Percentiles rank a stretch among this genome's conserved stretches.
These are phyloP conservation scores for Andrena fulva DNA, from an alignment of 2,888 invertebrate species.

Conservation along the genomic window DNA sequence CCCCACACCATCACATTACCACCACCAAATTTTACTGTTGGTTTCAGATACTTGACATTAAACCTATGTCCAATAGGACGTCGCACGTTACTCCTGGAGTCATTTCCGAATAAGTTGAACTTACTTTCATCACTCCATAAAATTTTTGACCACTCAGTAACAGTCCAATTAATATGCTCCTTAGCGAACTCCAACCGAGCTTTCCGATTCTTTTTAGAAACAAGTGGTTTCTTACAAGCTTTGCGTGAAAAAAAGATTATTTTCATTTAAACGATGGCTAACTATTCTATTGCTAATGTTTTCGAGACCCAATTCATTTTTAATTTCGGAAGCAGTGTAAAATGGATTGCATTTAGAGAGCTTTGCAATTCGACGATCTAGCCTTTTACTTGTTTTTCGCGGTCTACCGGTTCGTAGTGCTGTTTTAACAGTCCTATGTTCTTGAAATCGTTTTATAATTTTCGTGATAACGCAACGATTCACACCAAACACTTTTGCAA, in stretches of 20 bases:
- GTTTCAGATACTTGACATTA: slow-evolving; percentile 21
- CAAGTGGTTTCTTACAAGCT: slow-evolving; percentile 12
- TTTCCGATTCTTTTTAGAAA: slow-evolving; percentile 1
- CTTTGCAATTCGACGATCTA: too few species aligned
- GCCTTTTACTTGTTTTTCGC: too few species aligned
- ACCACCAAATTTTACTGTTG: slow-evolving; percentile 31
- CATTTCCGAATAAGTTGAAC: slow-evolving; percentile 22
- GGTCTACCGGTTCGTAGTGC: too few species aligned
- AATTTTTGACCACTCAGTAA: slow-evolving; percentile 20
- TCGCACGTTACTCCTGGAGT: slow-evolving; percentile 11
- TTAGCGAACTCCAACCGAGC: slow-evolving; percentile 14
- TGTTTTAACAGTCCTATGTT: too few species aligned
- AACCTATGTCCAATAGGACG: slow-evolving; percentile 1
- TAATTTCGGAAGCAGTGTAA: too few species aligned
- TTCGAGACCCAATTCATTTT: too few species aligned
- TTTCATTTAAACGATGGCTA: not conserved
- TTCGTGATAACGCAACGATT: too few species aligned
- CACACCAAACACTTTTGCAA: too few species aligned
- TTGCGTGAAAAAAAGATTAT: slow-evolving; percentile 7
- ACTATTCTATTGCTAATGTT: too few species aligned
- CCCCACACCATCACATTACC: slow-evolving; percentile 11
- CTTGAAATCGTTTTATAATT: too few species aligned
- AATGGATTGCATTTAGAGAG: too few species aligned
- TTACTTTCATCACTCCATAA: slow-evolving; percentile 15
- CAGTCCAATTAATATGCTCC: not conserved